Evolutionary conservation across 2,888 invertebrate species (phyloP).

Genomic region (Microctonus aethiopoides): DNA sequence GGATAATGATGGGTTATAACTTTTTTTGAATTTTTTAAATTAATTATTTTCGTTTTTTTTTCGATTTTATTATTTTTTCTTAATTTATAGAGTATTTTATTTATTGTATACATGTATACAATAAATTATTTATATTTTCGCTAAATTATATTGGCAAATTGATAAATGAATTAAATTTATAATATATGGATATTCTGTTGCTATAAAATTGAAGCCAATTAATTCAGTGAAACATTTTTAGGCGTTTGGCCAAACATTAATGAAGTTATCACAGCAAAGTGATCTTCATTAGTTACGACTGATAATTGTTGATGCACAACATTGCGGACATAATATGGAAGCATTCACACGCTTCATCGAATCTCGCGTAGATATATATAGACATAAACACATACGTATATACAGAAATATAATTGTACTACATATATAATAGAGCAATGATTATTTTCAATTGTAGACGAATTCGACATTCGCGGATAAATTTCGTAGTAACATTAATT

Average conservation of each 20-base stretch:
- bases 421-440: neutral
- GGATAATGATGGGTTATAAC: no score
- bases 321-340: conserved; percentile 3
- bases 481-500: neutral
- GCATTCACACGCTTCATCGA: conserved; percentile 24
- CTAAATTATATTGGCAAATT: neutral
- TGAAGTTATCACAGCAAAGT: neutral
- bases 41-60: no score
- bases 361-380: neutral
- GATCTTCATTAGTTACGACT: conserved; percentile 27
- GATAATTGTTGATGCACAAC: conserved; percentile 13
- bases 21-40: no score
- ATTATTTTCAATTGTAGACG: neutral
- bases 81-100: no score
- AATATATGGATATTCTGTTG: neutral
- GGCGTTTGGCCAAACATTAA: neutral
- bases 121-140: neutral
- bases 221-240: neutral
- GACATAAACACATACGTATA: neutral
- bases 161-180: neutral
- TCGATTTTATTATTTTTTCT: no score
- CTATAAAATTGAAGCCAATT: neutral
- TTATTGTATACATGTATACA: no score
- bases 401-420: neutral
- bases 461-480: conserved; percentile 14